Conservation (phyloP, 53 echinoderm and acorn worm genomes). For the Paracentrotus lividus region DNA sequence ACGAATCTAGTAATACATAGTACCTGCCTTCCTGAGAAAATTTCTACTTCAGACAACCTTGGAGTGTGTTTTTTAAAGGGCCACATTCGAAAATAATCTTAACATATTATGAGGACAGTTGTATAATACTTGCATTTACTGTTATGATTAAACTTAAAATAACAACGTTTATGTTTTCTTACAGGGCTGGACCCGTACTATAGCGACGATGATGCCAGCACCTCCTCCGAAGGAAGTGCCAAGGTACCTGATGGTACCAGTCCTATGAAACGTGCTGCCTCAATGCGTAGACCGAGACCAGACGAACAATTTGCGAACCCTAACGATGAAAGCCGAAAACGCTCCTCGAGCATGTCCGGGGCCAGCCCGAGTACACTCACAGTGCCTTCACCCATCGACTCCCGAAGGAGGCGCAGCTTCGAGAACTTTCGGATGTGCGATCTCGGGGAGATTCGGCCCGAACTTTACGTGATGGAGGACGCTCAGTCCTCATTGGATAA, state of each 20-base stretch:
- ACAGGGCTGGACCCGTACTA: slow-evolving; percentile 91
- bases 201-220: slow-evolving; percentile 88
- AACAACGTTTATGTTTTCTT: neutral
- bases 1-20: no score
- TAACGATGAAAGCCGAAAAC: slow-evolving; percentile 81
- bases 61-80: no score
- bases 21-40: no score
- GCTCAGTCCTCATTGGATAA: slow-evolving; percentile 67
- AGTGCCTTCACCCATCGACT: slow-evolving; percentile 76
- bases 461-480: slow-evolving; percentile 92
- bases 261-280: slow-evolving; percentile 72
- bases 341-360: slow-evolving; percentile 73
- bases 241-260: slow-evolving; percentile 67
- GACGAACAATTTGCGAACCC: slow-evolving; percentile 77
- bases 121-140: no score
- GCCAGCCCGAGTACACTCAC: slow-evolving; percentile 71
- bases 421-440: slow-evolving; percentile 86
- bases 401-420: slow-evolving; percentile 82
- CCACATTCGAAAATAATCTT: no score
- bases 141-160: neutral
- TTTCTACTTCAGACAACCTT: no score
- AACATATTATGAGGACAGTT: no score
- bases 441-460: slow-evolving; percentile 91
- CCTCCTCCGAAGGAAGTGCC: slow-evolving; percentile 85
- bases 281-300: slow-evolving; percentile 60